Percentiles rank a stretch among this genome's conserved stretches.
Evolutionary conservation across 2,797 vertebrate species (phyloP).

Genomic region (Allochrocebus solatus): DNA sequence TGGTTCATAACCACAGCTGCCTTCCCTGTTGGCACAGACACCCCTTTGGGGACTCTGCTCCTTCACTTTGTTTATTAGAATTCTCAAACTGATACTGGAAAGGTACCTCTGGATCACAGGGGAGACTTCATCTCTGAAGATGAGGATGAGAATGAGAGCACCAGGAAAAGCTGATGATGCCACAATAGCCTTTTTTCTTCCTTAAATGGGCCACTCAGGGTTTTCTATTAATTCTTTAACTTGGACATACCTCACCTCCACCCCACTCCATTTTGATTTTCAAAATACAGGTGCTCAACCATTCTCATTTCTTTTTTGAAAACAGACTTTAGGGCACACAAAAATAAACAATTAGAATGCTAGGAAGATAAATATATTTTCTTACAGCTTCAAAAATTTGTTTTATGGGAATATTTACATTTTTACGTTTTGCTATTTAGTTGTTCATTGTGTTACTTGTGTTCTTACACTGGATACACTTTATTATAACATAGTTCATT

Average conservation of each 20-base stretch:
- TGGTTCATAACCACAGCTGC: conserved; percentile 72
- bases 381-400: neutral
- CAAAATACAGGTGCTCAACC: conserved; percentile 23
- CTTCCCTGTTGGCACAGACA: conserved; percentile 58
- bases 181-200: neutral
- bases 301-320: neutral
- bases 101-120: neutral
- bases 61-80: neutral
- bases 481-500: neutral
- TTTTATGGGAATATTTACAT: neutral
- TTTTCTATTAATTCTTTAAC: conserved; percentile 19
- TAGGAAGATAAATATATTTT: conserved; percentile 17
- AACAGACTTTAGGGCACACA: neutral
- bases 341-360: neutral
- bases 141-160: neutral
- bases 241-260: neutral
- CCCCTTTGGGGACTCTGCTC: neutral
- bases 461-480: neutral
- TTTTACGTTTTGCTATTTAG: neutral
- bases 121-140: neutral
- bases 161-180: neutral
- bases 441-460: neutral
- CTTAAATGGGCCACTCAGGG: neutral
- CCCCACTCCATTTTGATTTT: neutral
- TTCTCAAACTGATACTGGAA: neutral